Base-by-base conservation (phyloP, 2,113 vertebrate genomes). In the Tringa solitaria region DNA sequence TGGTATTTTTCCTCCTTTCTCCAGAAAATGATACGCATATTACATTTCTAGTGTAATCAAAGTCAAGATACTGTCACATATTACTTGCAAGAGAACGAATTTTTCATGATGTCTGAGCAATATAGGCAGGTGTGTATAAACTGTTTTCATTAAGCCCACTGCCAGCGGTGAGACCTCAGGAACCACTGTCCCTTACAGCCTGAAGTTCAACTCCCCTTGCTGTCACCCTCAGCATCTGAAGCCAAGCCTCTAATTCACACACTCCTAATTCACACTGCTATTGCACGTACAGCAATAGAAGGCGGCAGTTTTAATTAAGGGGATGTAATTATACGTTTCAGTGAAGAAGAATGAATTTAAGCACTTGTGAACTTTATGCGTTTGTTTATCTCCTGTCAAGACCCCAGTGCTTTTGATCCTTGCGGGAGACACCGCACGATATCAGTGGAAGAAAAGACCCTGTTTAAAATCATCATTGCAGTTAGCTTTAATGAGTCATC, bases 401-500 rank as follows among this genome's bases (percentile, higher is more conserved):
- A 39, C 37, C 35, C 12, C 8, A 41, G 6, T 70, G 60, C 16
- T 85, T 93, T 72, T 70, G 76, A 78, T 79, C 48, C 53, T 60
- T 81, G 24, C 41, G 74, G 50, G 43, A 59, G 80, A 89, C 28
- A 70, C 56, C 94, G 53, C 24, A 77, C 46, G 33, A n/a, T 43
- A 88, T 21, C 59, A 61, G 43, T 74, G 69, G 75, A 74, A 91
- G 33, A 24, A 89, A 74, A 80, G 61, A 39, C 3, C 2, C 22
- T 35, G 12, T 60, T 91, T 83, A 83, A 94, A 93, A 81, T 78
- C 24, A 27, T 68, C 70, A 41, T 30, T 91, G 35, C 13, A 43
- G 75, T 90, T 78, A 65, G 26, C 30, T 88, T 84, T 94, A 95
- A 93, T 91, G 89, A 96, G 65, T 94, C 73, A 90, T 19, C 91